phyloP scores from a whole-genome alignment of 2,113 vertebrate species.

The Oreochromis spilurus region DNA sequence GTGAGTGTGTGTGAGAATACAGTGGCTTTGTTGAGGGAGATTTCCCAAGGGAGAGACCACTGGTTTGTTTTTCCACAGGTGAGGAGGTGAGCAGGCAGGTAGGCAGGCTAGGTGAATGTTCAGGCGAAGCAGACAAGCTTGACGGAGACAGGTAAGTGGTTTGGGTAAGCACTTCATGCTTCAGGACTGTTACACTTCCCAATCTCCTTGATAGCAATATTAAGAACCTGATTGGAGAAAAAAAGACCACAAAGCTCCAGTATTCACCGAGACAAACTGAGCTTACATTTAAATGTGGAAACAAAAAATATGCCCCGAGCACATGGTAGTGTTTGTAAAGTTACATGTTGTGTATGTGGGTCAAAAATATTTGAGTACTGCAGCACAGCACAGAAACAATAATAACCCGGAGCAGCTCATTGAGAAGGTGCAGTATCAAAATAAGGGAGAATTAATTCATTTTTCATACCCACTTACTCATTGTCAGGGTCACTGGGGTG shows the following conservation, averaged over 20 bases:
- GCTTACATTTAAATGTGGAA: neutral
- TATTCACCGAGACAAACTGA: neutral
- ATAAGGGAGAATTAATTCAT: slow-evolving; percentile 15
- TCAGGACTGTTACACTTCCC: neutral
- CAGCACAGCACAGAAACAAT: neutral
- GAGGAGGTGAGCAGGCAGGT: neutral
- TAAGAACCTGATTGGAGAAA: neutral
- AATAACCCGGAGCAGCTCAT: slow-evolving; percentile 24
- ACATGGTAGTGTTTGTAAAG: neutral
- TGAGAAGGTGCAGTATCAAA: neutral
- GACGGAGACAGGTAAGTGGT: neutral
- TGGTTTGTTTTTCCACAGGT: neutral
- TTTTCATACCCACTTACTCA: slow-evolving; percentile 17
- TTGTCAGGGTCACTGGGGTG: slow-evolving; percentile 32
- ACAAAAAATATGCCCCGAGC: neutral
- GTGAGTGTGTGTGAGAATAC: neutral
- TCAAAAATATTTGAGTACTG: neutral
- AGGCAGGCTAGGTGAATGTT: neutral
- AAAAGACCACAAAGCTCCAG: neutral
- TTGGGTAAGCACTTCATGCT: neutral
- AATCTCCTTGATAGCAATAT: neutral
- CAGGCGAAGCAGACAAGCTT: neutral
- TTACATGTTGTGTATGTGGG: neutral
- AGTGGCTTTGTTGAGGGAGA: neutral
- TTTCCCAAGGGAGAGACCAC: neutral